Base-by-base conservation (phyloP, 2,888 invertebrate genomes). In the Rhamnusium bicolor region DNA sequence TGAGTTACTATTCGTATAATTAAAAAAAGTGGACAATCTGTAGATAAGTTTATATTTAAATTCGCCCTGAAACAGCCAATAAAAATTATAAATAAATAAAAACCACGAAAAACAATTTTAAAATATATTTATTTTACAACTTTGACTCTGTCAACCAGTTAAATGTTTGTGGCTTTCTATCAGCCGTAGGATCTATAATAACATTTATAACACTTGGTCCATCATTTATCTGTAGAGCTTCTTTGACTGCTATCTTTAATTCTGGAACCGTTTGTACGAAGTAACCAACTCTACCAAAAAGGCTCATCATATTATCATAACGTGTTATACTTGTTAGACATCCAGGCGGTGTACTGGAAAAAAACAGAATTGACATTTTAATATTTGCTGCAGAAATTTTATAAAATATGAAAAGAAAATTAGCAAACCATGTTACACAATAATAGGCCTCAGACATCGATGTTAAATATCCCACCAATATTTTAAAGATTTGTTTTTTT, bases 141-240 rank as follows among this genome's bases (percentile, higher is more conserved):
- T 98, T 98, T 5, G 97, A 96, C 88, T 96, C 95, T 0, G 98
- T 97, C 4, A 98, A 90, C 98, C 98, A 98, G 85, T 91, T 94
- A 87, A 96, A 97, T 16, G 94, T 92, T 89, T 98, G 98, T 47
- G 95, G 93, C 88, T 98, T 98, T 77, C 98, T 92, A 86, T 95
- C 96, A 12, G 98, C 95, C 75, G 93, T 91, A 2, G 98, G 96
- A 86, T 92, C 93, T 69, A 98, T 98, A 83, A 96, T 92, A 21
- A 98, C 93, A 86, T 98, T 98, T 80, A 98, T 95, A 79, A 98
- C 92, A 75, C 94, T 94, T 0, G 98, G 97, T 72, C 92, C 91
- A 87, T 95, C 94, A 0, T 89, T 92, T 32, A 94, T 91, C 75
- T 91, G 88, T 54, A 96, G 88, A 1, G 94, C 91, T 75, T 91